Base-by-base conservation (phyloP, 2,888 invertebrate species). In the Gymnocheta viridis region DNA sequence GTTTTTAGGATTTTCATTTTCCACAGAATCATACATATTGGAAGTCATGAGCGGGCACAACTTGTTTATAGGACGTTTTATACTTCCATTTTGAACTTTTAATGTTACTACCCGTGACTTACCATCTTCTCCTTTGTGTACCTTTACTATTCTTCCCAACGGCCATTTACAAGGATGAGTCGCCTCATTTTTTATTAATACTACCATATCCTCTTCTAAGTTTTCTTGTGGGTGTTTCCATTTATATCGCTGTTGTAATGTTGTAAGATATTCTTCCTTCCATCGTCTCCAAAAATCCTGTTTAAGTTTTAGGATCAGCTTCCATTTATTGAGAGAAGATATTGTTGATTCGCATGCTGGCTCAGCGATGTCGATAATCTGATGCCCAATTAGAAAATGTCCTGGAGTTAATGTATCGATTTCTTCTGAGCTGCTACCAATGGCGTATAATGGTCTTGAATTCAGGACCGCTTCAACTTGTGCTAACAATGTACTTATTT, bases 381-480 rank as follows among this genome's bases (percentile, higher is more conserved):
- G n/a, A n/a, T n/a, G n/a, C n/a, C n/a, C n/a, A n/a, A n/a, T n/a
- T n/a, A n/a, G n/a, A n/a, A n/a, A n/a, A n/a, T n/a, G n/a, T n/a
- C n/a, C n/a, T n/a, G n/a, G n/a, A n/a, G n/a, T n/a, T n/a, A n/a
- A n/a, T n/a, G n/a, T n/a, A n/a, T n/a, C n/a, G n/a, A n/a, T n/a
- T n/a, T n/a, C n/a, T n/a, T n/a, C n/a, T n/a, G n/a, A n/a, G n/a
- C n/a, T n/a, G n/a, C n/a, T n/a, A n/a, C n/a, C 22, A 24, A 22
- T 5, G 24, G 22, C 24, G 24, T 51, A 24, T 24, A 51, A 4
- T 14, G 12, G 22, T 51, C 24, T 10, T 24, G 14, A 24, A 51
- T 51, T 51, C 51, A 51, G 10, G 24, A 51, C 51, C 24, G 24
- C 24, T 51, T 51, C 51, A 51, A 51, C n/a, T 51, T 51, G 51